These are phyloP conservation scores for Punctoribates punctum DNA, from an alignment of 2,888 invertebrate species.

Conservation along the genomic window DNA sequence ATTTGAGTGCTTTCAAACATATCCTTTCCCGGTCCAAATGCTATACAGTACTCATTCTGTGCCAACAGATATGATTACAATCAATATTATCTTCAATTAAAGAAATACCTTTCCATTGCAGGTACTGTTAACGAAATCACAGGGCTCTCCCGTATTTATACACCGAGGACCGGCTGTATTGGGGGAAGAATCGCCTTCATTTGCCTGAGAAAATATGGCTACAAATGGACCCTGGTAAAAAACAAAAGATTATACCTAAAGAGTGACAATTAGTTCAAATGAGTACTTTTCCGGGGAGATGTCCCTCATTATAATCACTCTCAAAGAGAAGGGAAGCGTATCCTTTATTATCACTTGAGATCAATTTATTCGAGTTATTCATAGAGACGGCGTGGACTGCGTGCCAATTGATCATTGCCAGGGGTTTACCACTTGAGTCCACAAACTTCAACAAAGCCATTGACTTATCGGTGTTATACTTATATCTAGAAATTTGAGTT, in stretches of 20 bases:
- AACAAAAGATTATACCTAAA: background rate
- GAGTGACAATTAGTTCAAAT: background rate
- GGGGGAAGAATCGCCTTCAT: constrained; percentile 89
- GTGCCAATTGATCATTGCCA: constrained; percentile 84
- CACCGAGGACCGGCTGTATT: constrained; percentile 82
- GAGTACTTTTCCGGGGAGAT: constrained; percentile 61
- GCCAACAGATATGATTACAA: background rate
- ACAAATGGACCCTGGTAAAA: constrained; percentile 71
- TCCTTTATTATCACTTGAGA: constrained; percentile 89
- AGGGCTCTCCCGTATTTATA: constrained; percentile 66
- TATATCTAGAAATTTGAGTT: constrained; percentile 59
- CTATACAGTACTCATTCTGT: constrained; percentile 66
- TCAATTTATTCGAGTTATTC: constrained; percentile 84
- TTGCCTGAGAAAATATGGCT: constrained; percentile 84
- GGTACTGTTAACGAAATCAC: constrained; percentile 68
- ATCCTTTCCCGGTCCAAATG: constrained; percentile 80
- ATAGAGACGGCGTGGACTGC: constrained; percentile 90
- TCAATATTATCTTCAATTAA: background rate
- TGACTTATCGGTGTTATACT: constrained; percentile 73
- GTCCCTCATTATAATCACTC: constrained; percentile 66
- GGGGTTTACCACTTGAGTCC: constrained; percentile 58
- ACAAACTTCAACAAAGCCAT: constrained; percentile 75
- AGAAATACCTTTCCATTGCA: constrained; percentile 63
- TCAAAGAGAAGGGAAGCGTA: constrained; percentile 81
- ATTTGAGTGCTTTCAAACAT: constrained; percentile 90